Percentiles rank a stretch among this genome's conserved stretches.
Evolutionary conservation across 2,113 vertebrate genomes (phyloP).

Genomic region (Trinectes maculatus): DNA sequence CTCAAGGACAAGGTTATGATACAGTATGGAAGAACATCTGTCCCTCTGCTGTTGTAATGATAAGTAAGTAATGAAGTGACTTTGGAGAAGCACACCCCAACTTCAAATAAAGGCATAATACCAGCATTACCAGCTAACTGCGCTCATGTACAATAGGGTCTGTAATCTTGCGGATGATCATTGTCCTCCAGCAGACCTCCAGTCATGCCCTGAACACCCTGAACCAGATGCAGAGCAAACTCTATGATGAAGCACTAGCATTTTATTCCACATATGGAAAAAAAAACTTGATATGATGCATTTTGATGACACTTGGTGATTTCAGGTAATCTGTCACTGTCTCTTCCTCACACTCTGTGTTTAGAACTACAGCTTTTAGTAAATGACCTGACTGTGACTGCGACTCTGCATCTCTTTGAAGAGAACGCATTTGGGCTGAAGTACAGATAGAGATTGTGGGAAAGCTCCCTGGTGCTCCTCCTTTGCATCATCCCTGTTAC

Average conservation of each 20-base stretch:
- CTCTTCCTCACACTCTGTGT: no score
- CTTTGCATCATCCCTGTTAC: no score
- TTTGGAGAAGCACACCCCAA: constrained; percentile 20
- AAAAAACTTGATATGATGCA: no score
- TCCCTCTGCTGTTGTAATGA: constrained; percentile 19
- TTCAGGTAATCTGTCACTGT: no score
- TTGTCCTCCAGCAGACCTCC: constrained; percentile 37
- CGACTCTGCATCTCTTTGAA: no score
- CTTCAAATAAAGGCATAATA: constrained; percentile 37
- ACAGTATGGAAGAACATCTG: constrained; percentile 39
- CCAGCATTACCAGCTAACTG: constrained; percentile 28
- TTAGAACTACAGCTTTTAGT: no score
- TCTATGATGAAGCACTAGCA: background rate
- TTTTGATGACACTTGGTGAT: no score
- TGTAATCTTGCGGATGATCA: constrained; percentile 22
- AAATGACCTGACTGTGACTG: no score
- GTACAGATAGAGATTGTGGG: no score
- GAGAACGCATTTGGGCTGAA: no score
- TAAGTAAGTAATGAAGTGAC: constrained; percentile 32
- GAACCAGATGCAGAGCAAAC: background rate
- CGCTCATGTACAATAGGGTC: constrained; percentile 4
- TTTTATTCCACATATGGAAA: background rate
- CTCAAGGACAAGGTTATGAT: constrained; percentile 33
- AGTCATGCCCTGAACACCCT: background rate
- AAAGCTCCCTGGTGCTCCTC: no score